phyloP scores from a whole-genome alignment of 2,113 vertebrate genomes.

The Miniopterus natalensis region DNA sequence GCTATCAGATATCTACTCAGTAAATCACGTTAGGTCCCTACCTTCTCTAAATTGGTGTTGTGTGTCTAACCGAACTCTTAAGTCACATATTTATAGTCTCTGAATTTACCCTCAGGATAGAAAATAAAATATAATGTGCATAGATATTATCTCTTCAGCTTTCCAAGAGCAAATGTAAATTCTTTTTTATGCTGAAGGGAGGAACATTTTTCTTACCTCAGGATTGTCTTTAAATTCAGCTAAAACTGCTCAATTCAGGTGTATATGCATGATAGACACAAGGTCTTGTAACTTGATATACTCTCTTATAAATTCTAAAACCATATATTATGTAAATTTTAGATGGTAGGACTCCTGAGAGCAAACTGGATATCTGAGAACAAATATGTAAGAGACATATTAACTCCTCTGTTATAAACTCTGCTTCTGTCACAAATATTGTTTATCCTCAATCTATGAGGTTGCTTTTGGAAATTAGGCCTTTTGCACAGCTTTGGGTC shows the following conservation, averaged over 20 bases:
- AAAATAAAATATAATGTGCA: background rate
- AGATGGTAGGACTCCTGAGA: background rate
- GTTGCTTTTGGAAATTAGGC: background rate
- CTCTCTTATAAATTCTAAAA: background rate
- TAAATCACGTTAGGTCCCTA: background rate
- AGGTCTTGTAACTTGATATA: background rate
- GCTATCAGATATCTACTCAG: background rate
- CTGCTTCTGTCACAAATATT: background rate
- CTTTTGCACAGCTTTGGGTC: background rate
- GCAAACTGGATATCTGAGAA: background rate
- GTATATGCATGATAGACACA: background rate
- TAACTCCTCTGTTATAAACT: background rate
- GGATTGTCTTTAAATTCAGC: background rate
- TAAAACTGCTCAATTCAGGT: background rate
- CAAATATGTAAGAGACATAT: background rate
- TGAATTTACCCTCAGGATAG: background rate
- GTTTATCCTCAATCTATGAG: background rate
- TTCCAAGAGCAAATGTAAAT: background rate
- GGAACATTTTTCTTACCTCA: background rate
- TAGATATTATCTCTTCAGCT: background rate
- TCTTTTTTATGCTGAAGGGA: background rate
- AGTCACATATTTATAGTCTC: background rate
- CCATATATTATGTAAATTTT: background rate
- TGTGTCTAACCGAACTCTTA: background rate
- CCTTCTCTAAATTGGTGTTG: background rate